phyloP scores from a whole-genome alignment of 2,888 invertebrate species.

The Stenurella melanura region DNA sequence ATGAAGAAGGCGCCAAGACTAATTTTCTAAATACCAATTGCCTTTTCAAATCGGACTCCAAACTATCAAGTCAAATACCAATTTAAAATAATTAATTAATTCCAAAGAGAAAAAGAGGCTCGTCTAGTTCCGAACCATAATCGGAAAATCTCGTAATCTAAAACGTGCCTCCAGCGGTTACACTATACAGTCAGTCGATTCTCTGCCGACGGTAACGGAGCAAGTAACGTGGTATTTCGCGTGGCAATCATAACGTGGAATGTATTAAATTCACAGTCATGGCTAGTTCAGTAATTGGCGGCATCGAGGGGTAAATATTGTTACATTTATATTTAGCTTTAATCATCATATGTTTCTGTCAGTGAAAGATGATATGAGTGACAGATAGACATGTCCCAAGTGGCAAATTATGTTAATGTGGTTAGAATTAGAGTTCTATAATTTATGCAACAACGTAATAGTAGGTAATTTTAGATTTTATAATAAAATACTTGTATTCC shows the following conservation, averaged over 20 bases:
- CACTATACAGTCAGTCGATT: constrained; percentile 31
- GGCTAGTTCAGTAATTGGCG: constrained; percentile 37
- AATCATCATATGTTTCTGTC: background rate
- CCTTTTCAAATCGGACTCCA: background rate
- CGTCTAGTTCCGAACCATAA: background rate
- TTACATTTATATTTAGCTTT: constrained; percentile 4
- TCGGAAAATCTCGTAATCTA: constrained; percentile 29
- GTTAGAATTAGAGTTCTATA: background rate
- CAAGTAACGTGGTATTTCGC: constrained; percentile 31
- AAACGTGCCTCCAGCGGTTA: constrained; percentile 43
- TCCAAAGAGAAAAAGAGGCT: background rate
- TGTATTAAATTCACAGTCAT: constrained; percentile 35
- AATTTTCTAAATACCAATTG: constrained; percentile 7
- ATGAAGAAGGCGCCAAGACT: background rate
- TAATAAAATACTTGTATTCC: background rate
- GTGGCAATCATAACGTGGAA: constrained; percentile 38
- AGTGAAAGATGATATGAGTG: background rate
- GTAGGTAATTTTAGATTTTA: background rate
- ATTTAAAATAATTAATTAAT: constrained; percentile 26
- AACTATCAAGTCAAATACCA: constrained; percentile 16
- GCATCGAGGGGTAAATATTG: constrained; percentile 45
- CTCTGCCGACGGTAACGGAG: constrained; percentile 19
- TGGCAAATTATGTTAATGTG: background rate
- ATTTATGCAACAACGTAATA: background rate
- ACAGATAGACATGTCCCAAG: background rate